Base-by-base conservation (phyloP, 1,140 invertebrate species). In the Drosophila nannoptera region DNA sequence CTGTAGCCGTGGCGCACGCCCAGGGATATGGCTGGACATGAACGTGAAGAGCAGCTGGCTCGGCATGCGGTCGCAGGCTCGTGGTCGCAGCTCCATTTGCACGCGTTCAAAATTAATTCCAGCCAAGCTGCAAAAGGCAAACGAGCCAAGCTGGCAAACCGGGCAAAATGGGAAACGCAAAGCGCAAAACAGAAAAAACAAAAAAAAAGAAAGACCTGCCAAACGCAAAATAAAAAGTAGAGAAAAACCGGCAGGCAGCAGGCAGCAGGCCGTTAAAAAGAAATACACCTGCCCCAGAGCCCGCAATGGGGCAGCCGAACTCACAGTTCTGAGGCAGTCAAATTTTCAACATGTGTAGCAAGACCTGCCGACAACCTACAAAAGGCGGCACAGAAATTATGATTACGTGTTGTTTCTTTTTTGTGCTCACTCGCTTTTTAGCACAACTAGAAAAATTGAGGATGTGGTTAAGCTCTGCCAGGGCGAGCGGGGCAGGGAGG, bases 381-480 rank as follows among this genome's bases (percentile, higher is more conserved):
- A 72, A 83, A 83, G 63, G 56, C 63, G 63, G 63, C 63, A 61
- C 56, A 71, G 14, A 67, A 71, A 67, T 71, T 71, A 71, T 71
- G 69, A 71, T 71, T 71, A 55, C 67, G 36, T 64, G 12, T 43
- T 43, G 12, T 43, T 43, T 64, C 22, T 42, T 32, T 31, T 38
- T 52, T 45, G 33, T 32, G 46, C 7, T 60, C 7, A 33, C 7
- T 49, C n/a, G n/a, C 36, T 55, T 64, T 64, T 69, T 74, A 14
- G 72, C 78, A 73, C 76, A 76, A 76, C 58, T 75, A 73, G 73
- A 76, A 84, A 70, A 83, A 83, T 83, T 84, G 80, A 83, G 78
- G 80, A 83, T 83, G 78, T 84, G 78, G 78, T 84, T 75, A 73
- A 55, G 66, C 61, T 38, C 46, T 36, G 42, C 36, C 42, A 59